Conservation (phyloP, 1,140 invertebrate species). For the Amyelois transitella region DNA sequence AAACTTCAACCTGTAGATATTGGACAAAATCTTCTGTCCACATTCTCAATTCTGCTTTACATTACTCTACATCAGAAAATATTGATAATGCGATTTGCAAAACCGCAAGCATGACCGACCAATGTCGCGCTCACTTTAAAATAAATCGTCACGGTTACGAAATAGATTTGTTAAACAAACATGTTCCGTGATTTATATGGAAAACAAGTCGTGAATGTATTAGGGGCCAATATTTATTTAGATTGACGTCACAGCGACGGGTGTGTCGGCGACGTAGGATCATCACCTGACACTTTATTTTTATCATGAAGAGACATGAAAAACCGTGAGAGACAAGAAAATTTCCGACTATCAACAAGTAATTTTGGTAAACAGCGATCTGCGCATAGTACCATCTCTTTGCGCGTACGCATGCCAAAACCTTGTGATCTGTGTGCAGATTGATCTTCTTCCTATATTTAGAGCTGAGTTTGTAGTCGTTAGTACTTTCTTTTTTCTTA, state of each 20-base stretch:
- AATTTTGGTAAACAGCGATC: neutral
- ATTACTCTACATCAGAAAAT: too few relatives aligned
- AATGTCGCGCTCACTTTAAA: neutral
- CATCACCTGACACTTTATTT: constrained; percentile 33
- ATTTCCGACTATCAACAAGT: neutral
- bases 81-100: too few relatives aligned
- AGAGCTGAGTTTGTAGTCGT: too few relatives aligned
- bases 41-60: too few relatives aligned
- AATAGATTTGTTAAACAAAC: neutral
- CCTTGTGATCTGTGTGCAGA: too few relatives aligned
- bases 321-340: neutral
- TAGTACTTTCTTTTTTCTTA: too few relatives aligned
- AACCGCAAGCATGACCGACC: too few relatives aligned
- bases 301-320: neutral
- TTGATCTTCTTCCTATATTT: too few relatives aligned
- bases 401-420: too few relatives aligned
- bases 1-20: too few relatives aligned
- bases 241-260: constrained; percentile 39
- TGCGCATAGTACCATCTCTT: too few relatives aligned
- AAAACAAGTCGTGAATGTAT: constrained; percentile 5
- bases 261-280: constrained; percentile 55
- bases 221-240: constrained; percentile 30
- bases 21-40: too few relatives aligned
- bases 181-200: neutral
- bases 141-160: neutral